These are phyloP conservation scores for Dolichomitus sp. DNA, from an alignment of 2,888 invertebrate genomes.

Conservation along the genomic window DNA sequence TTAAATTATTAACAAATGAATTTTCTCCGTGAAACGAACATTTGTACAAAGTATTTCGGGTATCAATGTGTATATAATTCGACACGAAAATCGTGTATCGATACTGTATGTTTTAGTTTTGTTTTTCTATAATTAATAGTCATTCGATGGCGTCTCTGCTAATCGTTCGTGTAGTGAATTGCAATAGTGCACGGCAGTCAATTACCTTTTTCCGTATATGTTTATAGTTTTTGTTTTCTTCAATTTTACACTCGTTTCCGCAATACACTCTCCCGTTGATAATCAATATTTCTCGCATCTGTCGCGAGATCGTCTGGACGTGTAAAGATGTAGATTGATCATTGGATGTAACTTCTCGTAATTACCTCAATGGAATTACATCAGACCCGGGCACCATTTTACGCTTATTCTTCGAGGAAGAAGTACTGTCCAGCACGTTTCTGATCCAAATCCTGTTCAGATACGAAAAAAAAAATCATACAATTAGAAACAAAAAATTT, in stretches of 20 bases:
- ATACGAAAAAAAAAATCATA: slow-evolving; percentile 77
- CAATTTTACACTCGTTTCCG: slow-evolving; percentile 22
- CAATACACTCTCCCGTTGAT: slow-evolving; percentile 5
- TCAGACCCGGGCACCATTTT: not conserved
- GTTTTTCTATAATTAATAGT: slow-evolving; percentile 26
- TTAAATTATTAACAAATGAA: slow-evolving; percentile 50
- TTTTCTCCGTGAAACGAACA: slow-evolving; percentile 29
- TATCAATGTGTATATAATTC: slow-evolving; percentile 26
- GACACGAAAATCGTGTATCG: slow-evolving; percentile 29
- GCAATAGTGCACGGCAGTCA: slow-evolving; percentile 18
- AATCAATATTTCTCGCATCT: slow-evolving; percentile 17
- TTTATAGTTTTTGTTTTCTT: slow-evolving; percentile 17
- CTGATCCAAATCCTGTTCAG: slow-evolving; percentile 96
- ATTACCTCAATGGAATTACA: not conserved
- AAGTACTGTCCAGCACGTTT: slow-evolving; percentile 99
- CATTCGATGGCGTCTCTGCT: slow-evolving; percentile 6
- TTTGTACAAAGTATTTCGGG: slow-evolving; percentile 53
- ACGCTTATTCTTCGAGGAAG: slow-evolving; percentile 97
- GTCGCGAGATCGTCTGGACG: slow-evolving; percentile 23
- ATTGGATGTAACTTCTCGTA: slow-evolving; percentile 15
- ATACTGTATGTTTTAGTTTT: slow-evolving; percentile 21
- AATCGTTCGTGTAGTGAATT: slow-evolving; percentile 3
- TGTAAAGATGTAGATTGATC: slow-evolving; percentile 41
- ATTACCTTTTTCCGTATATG: slow-evolving; percentile 15
- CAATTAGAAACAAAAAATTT: slow-evolving; percentile 12